Evolutionary conservation across 2,888 invertebrate genomes (phyloP).

Genomic region (Galerucella nymphaeae): DNA sequence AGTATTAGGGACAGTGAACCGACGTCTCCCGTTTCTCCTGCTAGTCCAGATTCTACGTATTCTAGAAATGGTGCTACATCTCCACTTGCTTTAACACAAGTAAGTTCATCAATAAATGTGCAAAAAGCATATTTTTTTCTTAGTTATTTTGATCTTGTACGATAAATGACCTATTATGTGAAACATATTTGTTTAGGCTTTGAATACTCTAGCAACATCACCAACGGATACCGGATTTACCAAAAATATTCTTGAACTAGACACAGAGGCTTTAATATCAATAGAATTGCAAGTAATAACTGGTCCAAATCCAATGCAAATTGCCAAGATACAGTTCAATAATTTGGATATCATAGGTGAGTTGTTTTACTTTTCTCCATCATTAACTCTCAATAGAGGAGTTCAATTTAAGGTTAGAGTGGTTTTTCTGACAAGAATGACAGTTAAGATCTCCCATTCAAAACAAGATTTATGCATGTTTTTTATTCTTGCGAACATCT

Average conservation of each 20-base stretch:
- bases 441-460: too few species aligned
- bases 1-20: slow-evolving; percentile 93
- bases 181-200: slow-evolving; percentile 60
- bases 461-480: too few species aligned
- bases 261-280: slow-evolving; percentile 80
- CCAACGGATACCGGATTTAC: slow-evolving; percentile 51
- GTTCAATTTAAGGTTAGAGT: too few species aligned
- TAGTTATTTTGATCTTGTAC: too few species aligned
- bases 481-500: too few species aligned
- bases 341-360: slow-evolving; percentile 93
- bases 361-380: too few species aligned
- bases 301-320: slow-evolving; percentile 67
- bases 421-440: too few species aligned
- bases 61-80: slow-evolving; percentile 63
- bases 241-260: slow-evolving; percentile 57
- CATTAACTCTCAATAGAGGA: too few species aligned
- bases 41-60: slow-evolving; percentile 72
- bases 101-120: not conserved
- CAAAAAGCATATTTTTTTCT: too few species aligned
- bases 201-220: slow-evolving; percentile 63
- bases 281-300: slow-evolving; percentile 83
- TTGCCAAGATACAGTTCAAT: slow-evolving; percentile 92
- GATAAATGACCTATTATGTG: too few species aligned
- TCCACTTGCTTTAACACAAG: slow-evolving; percentile 66
- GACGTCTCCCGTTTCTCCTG: slow-evolving; percentile 87